Base-by-base conservation (phyloP, 2,113 vertebrate species). In the Alethe diademata region DNA sequence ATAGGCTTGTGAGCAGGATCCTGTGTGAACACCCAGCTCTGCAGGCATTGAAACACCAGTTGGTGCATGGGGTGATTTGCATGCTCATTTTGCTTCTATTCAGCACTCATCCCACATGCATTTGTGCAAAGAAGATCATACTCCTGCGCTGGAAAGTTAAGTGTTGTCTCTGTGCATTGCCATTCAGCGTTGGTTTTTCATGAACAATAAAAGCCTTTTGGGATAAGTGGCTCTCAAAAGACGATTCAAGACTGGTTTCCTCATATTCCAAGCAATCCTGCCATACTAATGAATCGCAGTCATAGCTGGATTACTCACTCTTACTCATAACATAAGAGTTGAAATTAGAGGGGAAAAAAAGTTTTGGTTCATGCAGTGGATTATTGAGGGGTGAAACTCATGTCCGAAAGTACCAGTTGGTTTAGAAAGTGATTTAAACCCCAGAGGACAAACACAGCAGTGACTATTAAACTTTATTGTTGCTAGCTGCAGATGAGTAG, bases 51-150 rank as follows among this genome's bases (percentile, higher is more conserved):
- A 88, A 96, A 90, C 81, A 57, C 85, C 78, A 70, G 43, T 88
- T 83, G 86, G 82, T 95, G 75, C 94, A 88, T 42, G 78, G 88
- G 90, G 85, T 91, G 83, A 93, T 96, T 80, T 95, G 88, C 85
- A 92, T 95, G 94, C 86, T 96, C 92, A 79, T 92, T 93, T 90
- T 84, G 79, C 85, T 70, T 48, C 92, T 60, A 70, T 90, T 94
- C 92, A 88, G 78, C 45, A 7, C 88, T 93, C 88, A 74, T 82
- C 85, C 82, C 57, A 71, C 71, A 28, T 67, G 64, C 60, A 45
- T 86, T 93, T 92, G 90, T 90, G 93, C 88, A 86, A 71, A 83
- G 74, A 47, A 65, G 81, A 92, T 92, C 90, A 43, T 25, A 25
- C 74, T 93, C 57, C 71, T 76, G 91, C 12, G 57, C 74, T 2